phyloP scores from a whole-genome alignment of 2,113 vertebrate genomes.

The Caloenas nicobarica region DNA sequence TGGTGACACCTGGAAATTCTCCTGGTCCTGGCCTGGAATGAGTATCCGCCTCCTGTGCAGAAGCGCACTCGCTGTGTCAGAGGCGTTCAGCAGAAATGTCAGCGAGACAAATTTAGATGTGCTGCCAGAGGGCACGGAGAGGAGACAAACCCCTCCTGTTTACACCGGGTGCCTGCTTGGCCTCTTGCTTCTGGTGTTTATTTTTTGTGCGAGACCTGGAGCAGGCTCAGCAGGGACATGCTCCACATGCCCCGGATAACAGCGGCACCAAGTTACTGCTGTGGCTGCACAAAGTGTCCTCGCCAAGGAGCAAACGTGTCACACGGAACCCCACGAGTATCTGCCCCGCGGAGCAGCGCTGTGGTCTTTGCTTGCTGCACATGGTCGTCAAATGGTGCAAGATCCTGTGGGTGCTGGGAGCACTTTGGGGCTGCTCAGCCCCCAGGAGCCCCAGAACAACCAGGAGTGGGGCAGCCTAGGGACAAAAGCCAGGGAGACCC shows the following conservation, averaged over 20 bases:
- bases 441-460: fast-evolving
- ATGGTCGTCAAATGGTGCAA: neutral
- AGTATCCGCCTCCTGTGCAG: neutral
- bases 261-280: neutral
- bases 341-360: too few species aligned
- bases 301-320: neutral
- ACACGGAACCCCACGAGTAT: neutral
- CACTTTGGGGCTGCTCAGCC: neutral
- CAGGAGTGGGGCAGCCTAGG: neutral
- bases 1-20: constrained; percentile 2
- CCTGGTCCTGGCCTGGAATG: neutral
- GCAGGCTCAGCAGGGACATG: fast-evolving
- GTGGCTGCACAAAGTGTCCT: neutral
- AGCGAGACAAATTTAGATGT: neutral
- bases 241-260: neutral
- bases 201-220: neutral
- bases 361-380: neutral
- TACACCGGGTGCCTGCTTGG: neutral
- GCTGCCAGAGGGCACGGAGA: neutral
- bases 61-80: neutral
- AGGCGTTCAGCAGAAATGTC: neutral
- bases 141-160: neutral
- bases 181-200: neutral
- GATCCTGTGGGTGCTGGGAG: neutral
- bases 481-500: neutral